Base-by-base conservation (phyloP, 64 coral and sea anemone genomes). In the Pocillopora damicornis region DNA sequence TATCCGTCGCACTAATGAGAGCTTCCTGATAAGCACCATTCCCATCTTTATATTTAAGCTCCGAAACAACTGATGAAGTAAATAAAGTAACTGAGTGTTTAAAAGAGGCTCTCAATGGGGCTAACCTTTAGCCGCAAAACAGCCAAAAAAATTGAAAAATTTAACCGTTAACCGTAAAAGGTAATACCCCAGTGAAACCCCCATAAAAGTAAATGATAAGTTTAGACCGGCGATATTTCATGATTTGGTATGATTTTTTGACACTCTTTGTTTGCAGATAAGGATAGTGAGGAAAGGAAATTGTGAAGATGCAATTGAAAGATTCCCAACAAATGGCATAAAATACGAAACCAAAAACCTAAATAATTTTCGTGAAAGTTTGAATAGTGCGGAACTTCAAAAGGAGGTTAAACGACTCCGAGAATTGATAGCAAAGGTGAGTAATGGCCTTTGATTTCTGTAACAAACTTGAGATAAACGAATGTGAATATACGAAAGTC, bases 261-360 rank as follows among this genome's bases (percentile, higher is more conserved):
- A 0, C 2, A 15, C 23, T 35, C 17, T 68, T 20, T 79, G 15
- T 68, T 68, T 12, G 25, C 36, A 83, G 80, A 45, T 83, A 68
- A 67, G 61, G 68, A 17, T 37, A 18, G 9, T 83, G 35, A 83
- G 56, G 36, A 83, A 83, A 45, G 51, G 80, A 35, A 66, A 67
- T 36, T 8, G 9, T 4, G 80, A 83, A 63, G 80, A 83, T 13
- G 15, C 26, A 42, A 3, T 1, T 34, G 80, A n/a, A n/a, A 37
- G 61, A 83, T 68, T 68, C 37, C 61, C 80, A 9, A 83, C 63
- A 17, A 83, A 83, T 67, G 80, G 63, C 34, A 38, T 83, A 36
- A 83, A 45, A 83, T 37, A 18, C 62, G 80, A 20, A 51, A 83
- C 6, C 35, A 68, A 83, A 35, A 17, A 65, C 34, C 9, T 83